Conservation (phyloP, 2,797 vertebrate species). For the Melopsittacus undulatus region DNA sequence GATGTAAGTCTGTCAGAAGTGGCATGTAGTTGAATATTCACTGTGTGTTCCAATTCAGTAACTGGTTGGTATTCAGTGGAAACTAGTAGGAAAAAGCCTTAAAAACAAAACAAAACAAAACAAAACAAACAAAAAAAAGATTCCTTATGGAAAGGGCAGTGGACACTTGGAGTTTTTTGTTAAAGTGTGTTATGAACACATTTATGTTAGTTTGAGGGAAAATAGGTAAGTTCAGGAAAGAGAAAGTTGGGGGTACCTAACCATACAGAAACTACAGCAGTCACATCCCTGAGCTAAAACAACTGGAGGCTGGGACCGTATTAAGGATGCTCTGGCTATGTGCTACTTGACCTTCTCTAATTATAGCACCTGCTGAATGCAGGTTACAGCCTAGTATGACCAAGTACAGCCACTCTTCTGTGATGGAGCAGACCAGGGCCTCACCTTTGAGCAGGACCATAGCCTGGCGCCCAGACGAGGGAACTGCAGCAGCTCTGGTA, state of each 20-base stretch:
- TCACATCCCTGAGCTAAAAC: not conserved
- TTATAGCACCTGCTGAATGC: not conserved
- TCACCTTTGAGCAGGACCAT: not conserved
- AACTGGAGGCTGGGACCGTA: not conserved
- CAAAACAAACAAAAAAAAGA: not conserved
- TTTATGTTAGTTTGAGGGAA: not conserved
- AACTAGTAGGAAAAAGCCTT: not conserved
- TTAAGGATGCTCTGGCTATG: not conserved
- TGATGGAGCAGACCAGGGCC: not conserved
- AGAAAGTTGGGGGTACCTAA: not conserved
- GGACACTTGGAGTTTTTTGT: rapidly evolving
- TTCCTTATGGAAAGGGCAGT: not conserved
- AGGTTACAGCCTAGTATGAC: not conserved
- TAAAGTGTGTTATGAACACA: not conserved
- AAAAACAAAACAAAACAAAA: too few species aligned
- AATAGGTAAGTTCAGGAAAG: not conserved
- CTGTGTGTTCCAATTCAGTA: not conserved
- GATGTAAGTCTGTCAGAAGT: not conserved
- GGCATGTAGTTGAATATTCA: not conserved
- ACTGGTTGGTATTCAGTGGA: not conserved
- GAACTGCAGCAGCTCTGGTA: not conserved
- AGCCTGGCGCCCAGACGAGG: not conserved
- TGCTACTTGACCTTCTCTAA: not conserved
- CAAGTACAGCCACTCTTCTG: not conserved
- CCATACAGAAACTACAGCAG: not conserved